Base-by-base conservation (phyloP, 2,113 vertebrate genomes). In the Albula glossodonta region DNA sequence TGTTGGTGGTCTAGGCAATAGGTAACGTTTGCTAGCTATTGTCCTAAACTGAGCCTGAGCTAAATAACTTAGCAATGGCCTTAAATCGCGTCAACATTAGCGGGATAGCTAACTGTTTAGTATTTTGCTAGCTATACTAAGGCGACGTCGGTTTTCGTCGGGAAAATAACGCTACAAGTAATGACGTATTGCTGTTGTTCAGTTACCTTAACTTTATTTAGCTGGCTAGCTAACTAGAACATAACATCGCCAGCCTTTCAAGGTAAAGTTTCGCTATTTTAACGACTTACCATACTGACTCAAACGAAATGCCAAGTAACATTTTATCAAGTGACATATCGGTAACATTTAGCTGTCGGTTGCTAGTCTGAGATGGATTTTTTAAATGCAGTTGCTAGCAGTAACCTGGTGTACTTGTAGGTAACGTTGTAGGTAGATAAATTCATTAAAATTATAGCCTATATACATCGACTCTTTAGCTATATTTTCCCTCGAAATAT, bases 11-110 rank as follows among this genome's bases (percentile, higher is more conserved):
- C 70, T 74, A 66, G 57, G 9, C 3, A 60, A 66, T 66, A 19
- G 60, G 15, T 66, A 66, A 66, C 19, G 22, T 66, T 66, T 19
- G 17, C 60, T 66, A 56, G 53, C 53, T 56, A 66, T 19, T 15
- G 17, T 66, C 60, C 60, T 66, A 66, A 66, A 66, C 70, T 70
- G n/a, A 31, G 70, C n/a, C 31, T 25, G 19, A 74, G 3, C 60
- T 63, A 15, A 2, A 4, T 66, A 66, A 19, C 60, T 74, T 74
- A 74, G n/a, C n/a, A 31, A 10, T 31, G 70, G 70, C 70, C 70
- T 74, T n/a, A 74, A 74, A 25, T 74, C n/a, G 70, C n/a, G 70
- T 74, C 31, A 31, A 74, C 60, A 66, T 66, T 66, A 66, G 60
- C 60, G 60, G 22, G 60, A 63, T 66, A 66, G 60, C 70, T 74